Evolutionary conservation across 2,888 invertebrate genomes (phyloP), one percentile per base, ranked within the genome.

Genomic region (Rhagonycha lutea): DNA sequence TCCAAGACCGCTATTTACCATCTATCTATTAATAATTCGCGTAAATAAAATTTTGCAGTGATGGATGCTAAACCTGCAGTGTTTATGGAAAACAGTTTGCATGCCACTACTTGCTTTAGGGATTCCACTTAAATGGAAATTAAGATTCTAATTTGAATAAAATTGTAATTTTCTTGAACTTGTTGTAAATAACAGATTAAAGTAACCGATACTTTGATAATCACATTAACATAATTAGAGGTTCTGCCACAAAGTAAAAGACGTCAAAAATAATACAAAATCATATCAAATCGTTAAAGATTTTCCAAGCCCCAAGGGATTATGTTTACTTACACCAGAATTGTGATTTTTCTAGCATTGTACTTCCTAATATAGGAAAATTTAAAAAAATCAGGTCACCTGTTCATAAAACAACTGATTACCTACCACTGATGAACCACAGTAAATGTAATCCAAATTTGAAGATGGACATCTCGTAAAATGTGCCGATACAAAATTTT

Each of bases 341-440:
- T 71, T 72, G 62, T 71, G 61, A 72, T 14, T 74, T 68, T 72
- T 61, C 65, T 72, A 71, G 72, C 28, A 72, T 65, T 71, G 69
- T 69, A 70, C 32, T 74, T 75, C 75, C 75, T 72, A 75, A 75
- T 72, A 65, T 72, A 72, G 72, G 72, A 75, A 61, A 75, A 47
- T 67, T 72, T 11, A 63, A 63, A 63, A 63, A 63, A 65, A 71
- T 75, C 72, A 75, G 75, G 75, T 75, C 72, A 75, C 72, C 67
- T 67, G 70, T 72, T 69, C 69, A 8, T 69, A 72, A 28, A 69
- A 69, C 24, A 24, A 26, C 61, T 47, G 69, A 72, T 60, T 47
- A 18, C 9, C 2, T 26, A 28, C 61, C 61, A 18, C 14, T 18
- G 5, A 32, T 60, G 14, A 69, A 12, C 14, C 8, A 47, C n/a